Evolutionary conservation across 1,140 invertebrate species (phyloP).

Genomic region (Conopomorpha cramerella): DNA sequence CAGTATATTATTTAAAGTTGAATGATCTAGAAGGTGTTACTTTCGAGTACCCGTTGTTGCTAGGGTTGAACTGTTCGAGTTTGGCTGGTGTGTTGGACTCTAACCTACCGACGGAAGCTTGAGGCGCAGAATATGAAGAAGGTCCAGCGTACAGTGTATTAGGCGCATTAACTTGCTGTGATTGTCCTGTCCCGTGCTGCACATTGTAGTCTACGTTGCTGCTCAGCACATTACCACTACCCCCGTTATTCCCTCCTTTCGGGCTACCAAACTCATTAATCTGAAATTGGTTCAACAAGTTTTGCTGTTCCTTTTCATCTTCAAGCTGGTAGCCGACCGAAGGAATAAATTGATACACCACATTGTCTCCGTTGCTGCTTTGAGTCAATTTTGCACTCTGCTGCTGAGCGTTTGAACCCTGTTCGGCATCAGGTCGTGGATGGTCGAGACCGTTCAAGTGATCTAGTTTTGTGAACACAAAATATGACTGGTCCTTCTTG

Average conservation of each 20-base stretch:
- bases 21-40: neutral
- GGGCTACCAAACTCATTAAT: constrained; percentile 23
- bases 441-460: constrained; percentile 8
- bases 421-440: too few species aligned
- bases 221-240: constrained; percentile 11
- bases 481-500: constrained; percentile 43
- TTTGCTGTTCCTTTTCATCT: constrained; percentile 28
- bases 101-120: constrained; percentile 29
- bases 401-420: constrained; percentile 2
- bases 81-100: neutral
- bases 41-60: neutral
- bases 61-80: neutral
- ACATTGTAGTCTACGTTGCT: constrained; percentile 22
- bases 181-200: constrained; percentile 15
- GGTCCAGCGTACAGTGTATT: constrained; percentile 29
- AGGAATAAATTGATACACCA: constrained; percentile 29
- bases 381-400: constrained; percentile 15
- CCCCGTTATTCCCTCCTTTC: constrained; percentile 10
- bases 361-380: constrained; percentile 11
- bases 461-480: constrained; percentile 28
- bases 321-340: constrained; percentile 35
- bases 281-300: constrained; percentile 23
- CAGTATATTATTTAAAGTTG: neutral
- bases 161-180: constrained; percentile 12
- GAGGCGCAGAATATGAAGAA: constrained; percentile 40